Conservation (phyloP, 2,797 vertebrate species). For the Microhierax caerulescens region DNA sequence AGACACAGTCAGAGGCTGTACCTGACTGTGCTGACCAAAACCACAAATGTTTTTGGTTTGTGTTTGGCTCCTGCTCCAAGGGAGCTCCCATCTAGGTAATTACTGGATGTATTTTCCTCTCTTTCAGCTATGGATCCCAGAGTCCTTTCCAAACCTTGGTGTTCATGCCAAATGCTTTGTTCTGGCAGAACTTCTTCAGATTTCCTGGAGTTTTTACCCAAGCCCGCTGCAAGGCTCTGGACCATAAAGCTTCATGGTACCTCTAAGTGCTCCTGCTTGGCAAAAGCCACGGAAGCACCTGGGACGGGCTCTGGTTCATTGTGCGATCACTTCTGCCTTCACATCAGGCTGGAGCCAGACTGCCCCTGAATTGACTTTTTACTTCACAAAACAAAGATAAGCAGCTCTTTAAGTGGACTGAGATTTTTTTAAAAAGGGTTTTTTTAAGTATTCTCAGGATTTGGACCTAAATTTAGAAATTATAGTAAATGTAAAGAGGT, state of each 20-base stretch:
- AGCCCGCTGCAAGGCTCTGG: background rate
- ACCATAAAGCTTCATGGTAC: background rate
- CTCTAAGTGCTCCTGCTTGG: background rate
- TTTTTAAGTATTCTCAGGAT: background rate
- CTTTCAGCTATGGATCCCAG: background rate
- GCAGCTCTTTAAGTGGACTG: background rate
- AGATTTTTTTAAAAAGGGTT: background rate
- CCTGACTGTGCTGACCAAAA: background rate
- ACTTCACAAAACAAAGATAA: background rate
- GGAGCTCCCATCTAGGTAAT: background rate
- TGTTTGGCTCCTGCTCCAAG: background rate
- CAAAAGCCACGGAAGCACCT: constrained; percentile 8
- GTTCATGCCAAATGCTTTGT: background rate
- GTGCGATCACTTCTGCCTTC: background rate
- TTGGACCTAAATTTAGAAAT: background rate
- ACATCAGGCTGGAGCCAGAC: background rate
- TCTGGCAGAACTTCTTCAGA: background rate
- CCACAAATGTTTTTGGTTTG: background rate
- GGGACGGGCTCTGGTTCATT: background rate
- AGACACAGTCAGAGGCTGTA: background rate
- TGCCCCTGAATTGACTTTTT: background rate
- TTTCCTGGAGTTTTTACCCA: background rate
- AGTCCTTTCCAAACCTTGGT: background rate
- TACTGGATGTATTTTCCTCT: background rate
- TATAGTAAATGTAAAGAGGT: background rate